Conservation (phyloP, 2,113 vertebrate genomes). For the Panthera tigris region DNA sequence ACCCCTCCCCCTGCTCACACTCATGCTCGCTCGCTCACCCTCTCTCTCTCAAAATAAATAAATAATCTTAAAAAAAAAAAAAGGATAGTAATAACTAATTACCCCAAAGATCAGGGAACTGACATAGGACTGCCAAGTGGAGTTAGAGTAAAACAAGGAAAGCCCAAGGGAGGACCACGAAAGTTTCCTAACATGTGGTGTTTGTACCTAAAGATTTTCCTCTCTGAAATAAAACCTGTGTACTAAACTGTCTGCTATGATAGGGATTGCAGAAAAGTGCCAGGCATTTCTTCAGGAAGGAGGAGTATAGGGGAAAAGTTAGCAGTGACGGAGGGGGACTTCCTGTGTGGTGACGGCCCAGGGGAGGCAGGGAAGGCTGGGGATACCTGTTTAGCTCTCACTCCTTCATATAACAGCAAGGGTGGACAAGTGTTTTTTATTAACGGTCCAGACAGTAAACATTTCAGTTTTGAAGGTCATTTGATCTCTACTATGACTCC, state of each 20-base stretch:
- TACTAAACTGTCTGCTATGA: fast-evolving
- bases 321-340: neutral
- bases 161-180: neutral
- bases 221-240: neutral
- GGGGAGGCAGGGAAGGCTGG: too few relatives aligned
- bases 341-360: fast-evolving
- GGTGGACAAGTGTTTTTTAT: neutral
- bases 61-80: too few relatives aligned
- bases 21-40: too few relatives aligned
- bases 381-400: neutral
- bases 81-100: neutral
- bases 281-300: neutral
- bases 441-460: neutral
- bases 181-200: neutral
- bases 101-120: neutral
- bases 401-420: neutral
- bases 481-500: neutral
- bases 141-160: neutral
- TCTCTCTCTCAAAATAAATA: too few relatives aligned
- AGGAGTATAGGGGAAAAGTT: neutral
- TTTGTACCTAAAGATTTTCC: neutral
- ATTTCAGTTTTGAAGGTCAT: neutral
- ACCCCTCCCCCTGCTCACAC: too few relatives aligned
- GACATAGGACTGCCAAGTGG: neutral
- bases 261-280: neutral